phyloP scores from a whole-genome alignment of 53 echinoderm and acorn worm species.

The Henricia sp. region DNA sequence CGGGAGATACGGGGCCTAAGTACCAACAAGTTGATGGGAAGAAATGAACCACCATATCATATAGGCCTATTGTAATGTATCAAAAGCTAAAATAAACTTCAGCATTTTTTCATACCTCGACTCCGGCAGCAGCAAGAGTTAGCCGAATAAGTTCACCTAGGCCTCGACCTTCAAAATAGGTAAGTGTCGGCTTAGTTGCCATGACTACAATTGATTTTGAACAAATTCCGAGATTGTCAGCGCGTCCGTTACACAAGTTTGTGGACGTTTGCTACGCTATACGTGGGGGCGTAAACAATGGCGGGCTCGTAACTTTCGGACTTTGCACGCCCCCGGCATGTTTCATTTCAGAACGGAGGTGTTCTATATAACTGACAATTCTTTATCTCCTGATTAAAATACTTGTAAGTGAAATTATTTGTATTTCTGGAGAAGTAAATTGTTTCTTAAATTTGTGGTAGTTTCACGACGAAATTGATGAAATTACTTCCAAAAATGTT shows the following conservation, averaged over 20 bases:
- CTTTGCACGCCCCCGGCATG: too few relatives aligned
- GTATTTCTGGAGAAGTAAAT: too few relatives aligned
- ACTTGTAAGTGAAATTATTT: too few relatives aligned
- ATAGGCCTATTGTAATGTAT: background rate
- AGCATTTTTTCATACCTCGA: conserved; percentile 44
- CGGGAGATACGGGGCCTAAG: too few relatives aligned
- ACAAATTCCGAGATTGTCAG: background rate
- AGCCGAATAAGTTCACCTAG: conserved; percentile 56
- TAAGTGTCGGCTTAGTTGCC: conserved; percentile 46
- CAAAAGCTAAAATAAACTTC: background rate
- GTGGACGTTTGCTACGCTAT: background rate
- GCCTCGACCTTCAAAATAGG: conserved; percentile 68
- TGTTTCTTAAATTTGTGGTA: too few relatives aligned
- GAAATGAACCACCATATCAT: background rate
- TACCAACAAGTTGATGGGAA: too few relatives aligned
- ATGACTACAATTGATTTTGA: background rate
- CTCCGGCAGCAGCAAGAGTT: conserved; percentile 67
- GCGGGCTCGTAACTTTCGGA: background rate
- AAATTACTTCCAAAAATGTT: too few relatives aligned
- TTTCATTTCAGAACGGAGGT: too few relatives aligned
- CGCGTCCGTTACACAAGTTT: background rate
- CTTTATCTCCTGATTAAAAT: too few relatives aligned
- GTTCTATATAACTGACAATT: too few relatives aligned
- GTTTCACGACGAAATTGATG: too few relatives aligned
- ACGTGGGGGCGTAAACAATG: background rate